These are phyloP conservation scores for Bryconaethiops microstoma DNA, from an alignment of 2,797 vertebrate genomes.

Conservation along the genomic window DNA sequence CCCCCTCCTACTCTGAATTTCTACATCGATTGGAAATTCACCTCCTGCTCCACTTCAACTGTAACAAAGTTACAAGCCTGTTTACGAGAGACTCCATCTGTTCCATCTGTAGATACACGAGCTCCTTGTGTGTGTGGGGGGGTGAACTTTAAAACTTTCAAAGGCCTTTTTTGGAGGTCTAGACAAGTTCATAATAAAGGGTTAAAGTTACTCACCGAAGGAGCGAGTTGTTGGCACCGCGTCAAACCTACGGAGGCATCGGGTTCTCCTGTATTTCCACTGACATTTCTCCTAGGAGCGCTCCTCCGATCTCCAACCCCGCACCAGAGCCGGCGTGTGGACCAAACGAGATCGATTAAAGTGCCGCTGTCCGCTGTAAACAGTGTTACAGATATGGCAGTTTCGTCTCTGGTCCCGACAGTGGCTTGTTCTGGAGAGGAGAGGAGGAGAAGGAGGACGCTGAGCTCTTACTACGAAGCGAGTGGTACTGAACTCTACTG, in stretches of 20 bases:
- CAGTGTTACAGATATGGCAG: slow-evolving; percentile 57
- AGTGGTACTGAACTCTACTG: slow-evolving; percentile 69
- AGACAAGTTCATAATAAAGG: not conserved
- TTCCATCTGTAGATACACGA: no score
- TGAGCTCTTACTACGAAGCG: slow-evolving; percentile 71
- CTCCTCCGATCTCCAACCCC: no score
- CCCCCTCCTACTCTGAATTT: not conserved
- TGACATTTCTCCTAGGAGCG: slow-evolving; percentile 69
- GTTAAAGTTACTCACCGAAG: slow-evolving; percentile 70
- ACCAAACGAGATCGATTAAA: slow-evolving; percentile 13
- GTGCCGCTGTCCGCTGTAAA: slow-evolving; percentile 16
- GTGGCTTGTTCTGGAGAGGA: slow-evolving; percentile 67
- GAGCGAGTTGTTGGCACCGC: slow-evolving; percentile 62
- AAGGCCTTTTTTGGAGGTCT: no score
- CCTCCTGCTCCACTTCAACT: not conserved
- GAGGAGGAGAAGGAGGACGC: slow-evolving; percentile 42
- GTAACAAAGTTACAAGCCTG: slow-evolving; percentile 2
- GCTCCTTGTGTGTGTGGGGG: no score
- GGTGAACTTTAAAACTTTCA: no score
- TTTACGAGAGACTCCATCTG: no score
- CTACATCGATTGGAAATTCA: not conserved
- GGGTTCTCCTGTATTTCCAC: slow-evolving; percentile 73
- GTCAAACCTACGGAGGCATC: slow-evolving; percentile 79
- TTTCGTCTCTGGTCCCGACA: slow-evolving; percentile 57
- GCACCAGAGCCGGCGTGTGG: no score